Evolutionary conservation across 2,797 vertebrate species (phyloP).

Genomic region (Epinephelus awoara): DNA sequence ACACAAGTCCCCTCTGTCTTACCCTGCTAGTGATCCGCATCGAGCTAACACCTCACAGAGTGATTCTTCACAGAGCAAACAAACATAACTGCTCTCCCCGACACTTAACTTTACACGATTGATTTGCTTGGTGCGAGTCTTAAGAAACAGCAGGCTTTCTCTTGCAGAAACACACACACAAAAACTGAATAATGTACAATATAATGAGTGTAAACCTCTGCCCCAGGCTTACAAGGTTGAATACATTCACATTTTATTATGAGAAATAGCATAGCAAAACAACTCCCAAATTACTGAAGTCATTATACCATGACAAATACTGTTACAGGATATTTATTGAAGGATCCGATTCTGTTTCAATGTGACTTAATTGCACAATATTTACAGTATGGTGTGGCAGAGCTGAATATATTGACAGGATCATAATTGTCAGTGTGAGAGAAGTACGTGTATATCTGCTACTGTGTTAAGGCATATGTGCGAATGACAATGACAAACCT

Average conservation of each 20-base stretch:
- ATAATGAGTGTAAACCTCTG: slow-evolving; percentile 55
- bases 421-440: not conserved
- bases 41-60: slow-evolving; percentile 68
- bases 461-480: not conserved
- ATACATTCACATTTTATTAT: slow-evolving; percentile 51
- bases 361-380: not conserved
- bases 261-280: slow-evolving; percentile 8
- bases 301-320: slow-evolving; percentile 24
- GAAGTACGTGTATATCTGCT: slow-evolving; percentile 12
- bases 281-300: slow-evolving; percentile 31
- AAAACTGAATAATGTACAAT: slow-evolving; percentile 46
- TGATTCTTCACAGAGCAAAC: slow-evolving; percentile 65
- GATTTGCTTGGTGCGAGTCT: slow-evolving; percentile 54
- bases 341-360: slow-evolving; percentile 14
- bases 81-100: slow-evolving; percentile 56
- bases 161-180: slow-evolving; percentile 16
- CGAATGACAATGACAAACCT: slow-evolving; percentile 39
- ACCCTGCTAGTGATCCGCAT: slow-evolving; percentile 60
- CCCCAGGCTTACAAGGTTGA: slow-evolving; percentile 54
- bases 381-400: not conserved
- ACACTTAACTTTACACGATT: slow-evolving; percentile 55
- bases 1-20: slow-evolving; percentile 62
- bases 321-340: slow-evolving; percentile 23
- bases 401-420: not conserved
- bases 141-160: slow-evolving; percentile 38